Base-by-base conservation (phyloP, 2,888 invertebrate genomes). In the Catocala nupta region DNA sequence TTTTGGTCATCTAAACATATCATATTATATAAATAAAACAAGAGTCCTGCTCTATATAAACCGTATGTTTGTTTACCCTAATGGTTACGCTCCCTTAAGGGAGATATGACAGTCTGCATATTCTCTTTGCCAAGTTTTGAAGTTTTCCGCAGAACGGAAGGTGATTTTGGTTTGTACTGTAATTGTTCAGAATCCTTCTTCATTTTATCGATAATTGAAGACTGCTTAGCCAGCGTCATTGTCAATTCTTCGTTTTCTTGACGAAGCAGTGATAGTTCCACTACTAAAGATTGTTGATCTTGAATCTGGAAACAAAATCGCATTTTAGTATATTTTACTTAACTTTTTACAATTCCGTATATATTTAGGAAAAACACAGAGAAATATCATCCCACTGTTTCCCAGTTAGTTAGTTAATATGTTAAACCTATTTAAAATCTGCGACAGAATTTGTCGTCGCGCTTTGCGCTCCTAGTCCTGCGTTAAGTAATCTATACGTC, bases 241-340 rank as follows among this genome's bases (percentile, higher is more conserved):
- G 91, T 81, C 25, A 94, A 77, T 68, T 94, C 94, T 69, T 94
- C 93, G 63, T 94, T 94, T 77, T 94, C 94, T 78, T 94, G 94
- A 2, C 93, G 92, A 42, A 94, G 89, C 11, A 94, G 74, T 10
- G 94, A 93, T 34, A 94, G 73, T 64, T 94, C 94, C 0, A 93
- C 92, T 1, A 93, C 94, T 12, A 94, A 72, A 0, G 93, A 93
- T 62, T 93, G 94, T 68, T 94, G 94, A 66, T 94, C 94, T 81
- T 93, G 91, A 59, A 94, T 92, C 94, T 93, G 78, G n/a, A 64
- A 83, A 58, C 16, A 36, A 50, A 55, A 25, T 25, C 0, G 25
- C 36, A 39, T 39, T 39, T 39, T 7, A 39, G 25, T 25, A 25
- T 25, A 25, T 25, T 25, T 25, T 3, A 25, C 25, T 25, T 25